phyloP scores from a whole-genome alignment of 1,140 invertebrate species.

The Macrobrachium nipponense region DNA sequence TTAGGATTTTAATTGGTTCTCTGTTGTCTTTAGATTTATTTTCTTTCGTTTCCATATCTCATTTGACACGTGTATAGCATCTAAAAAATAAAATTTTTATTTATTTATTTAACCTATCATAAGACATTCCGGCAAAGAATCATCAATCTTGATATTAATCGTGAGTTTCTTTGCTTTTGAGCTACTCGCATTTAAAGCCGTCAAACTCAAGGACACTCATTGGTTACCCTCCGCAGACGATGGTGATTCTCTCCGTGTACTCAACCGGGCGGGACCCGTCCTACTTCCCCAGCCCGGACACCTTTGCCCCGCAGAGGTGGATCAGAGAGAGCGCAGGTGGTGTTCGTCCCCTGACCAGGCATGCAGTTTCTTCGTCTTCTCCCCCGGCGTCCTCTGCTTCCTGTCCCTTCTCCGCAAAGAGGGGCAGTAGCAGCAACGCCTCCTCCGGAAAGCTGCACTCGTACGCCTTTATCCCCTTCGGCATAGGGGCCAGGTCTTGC shows the following conservation, averaged over 20 bases:
- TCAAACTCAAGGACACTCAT: neutral
- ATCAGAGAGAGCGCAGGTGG: conserved; percentile 50
- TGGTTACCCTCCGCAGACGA: conserved; percentile 73
- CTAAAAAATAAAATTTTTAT: too few species aligned
- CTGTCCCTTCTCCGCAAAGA: conserved; percentile 68
- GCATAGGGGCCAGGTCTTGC: conserved; percentile 83
- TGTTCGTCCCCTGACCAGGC: neutral
- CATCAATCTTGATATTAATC: too few species aligned
- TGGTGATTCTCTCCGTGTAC: conserved; percentile 84
- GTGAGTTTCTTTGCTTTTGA: too few species aligned
- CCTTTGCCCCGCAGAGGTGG: conserved; percentile 86
- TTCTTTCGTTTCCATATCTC: neutral
- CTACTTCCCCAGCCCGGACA: conserved; percentile 78
- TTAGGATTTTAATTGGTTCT: neutral
- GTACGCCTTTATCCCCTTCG: conserved; percentile 85
- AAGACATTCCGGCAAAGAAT: too few species aligned
- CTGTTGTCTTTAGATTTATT: conserved; percentile 18
- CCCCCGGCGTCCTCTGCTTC: neutral
- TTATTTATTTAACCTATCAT: neutral
- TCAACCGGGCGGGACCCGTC: conserved; percentile 77
- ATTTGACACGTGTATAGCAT: too few species aligned
- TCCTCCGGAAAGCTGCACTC: conserved; percentile 71
- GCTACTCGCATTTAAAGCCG: too few species aligned
- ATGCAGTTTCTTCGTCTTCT: conserved; percentile 19
- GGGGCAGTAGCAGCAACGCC: conserved; percentile 62